Conservation (phyloP, 1,140 invertebrate genomes). For the Scaptomyza pallida region DNA sequence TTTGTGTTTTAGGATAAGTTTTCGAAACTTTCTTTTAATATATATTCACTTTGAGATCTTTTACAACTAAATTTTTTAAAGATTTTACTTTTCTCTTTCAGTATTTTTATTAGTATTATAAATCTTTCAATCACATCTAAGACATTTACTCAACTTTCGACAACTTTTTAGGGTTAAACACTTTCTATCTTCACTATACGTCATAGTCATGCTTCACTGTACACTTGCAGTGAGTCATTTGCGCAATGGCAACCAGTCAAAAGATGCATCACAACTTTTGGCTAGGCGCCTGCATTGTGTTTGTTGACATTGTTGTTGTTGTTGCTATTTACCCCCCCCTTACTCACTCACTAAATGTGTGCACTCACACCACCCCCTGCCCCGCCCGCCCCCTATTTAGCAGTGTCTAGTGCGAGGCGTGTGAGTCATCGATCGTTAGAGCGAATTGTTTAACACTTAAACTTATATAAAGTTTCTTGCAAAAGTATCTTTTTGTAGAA, state of each 20-base stretch:
- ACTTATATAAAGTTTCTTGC: slow-evolving; percentile 34
- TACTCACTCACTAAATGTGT: neutral
- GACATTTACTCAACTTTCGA: no score
- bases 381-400: slow-evolving; percentile 5
- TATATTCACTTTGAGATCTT: no score
- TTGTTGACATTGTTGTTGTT: slow-evolving; percentile 72
- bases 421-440: slow-evolving; percentile 61
- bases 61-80: no score
- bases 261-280: slow-evolving; percentile 74
- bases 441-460: slow-evolving; percentile 28
- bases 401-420: slow-evolving; percentile 8
- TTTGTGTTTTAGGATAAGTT: no score
- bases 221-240: slow-evolving; percentile 29
- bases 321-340: slow-evolving; percentile 11
- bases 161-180: no score
- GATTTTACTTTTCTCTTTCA: no score
- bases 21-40: no score
- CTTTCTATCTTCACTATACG: no score
- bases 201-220: slow-evolving; percentile 30
- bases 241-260: slow-evolving; percentile 62
- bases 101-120: no score
- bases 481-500: slow-evolving; percentile 36
- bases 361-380: neutral
- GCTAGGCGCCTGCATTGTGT: slow-evolving; percentile 74
- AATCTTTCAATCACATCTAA: no score